Conservation (phyloP, 2,888 invertebrate species). For the Hipparchia semele region DNA sequence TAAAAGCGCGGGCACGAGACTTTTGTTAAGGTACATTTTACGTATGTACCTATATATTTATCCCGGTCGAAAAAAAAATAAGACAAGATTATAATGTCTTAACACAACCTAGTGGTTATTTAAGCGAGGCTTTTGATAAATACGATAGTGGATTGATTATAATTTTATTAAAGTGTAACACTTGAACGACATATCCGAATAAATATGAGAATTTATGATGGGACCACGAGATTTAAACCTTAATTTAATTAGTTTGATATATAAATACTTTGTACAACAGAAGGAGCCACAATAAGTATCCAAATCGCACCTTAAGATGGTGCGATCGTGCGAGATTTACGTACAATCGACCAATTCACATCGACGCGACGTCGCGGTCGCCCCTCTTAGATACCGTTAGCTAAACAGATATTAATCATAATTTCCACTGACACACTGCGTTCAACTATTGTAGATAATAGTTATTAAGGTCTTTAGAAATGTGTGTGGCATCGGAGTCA, state of each 20-base stretch:
- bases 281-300: too few relatives aligned
- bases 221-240: too few relatives aligned
- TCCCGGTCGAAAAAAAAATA: not conserved
- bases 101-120: too few relatives aligned
- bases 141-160: too few relatives aligned
- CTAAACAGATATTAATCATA: conserved; percentile 82
- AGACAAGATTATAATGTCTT: not conserved
- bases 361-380: conserved; percentile 38
- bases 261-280: too few relatives aligned
- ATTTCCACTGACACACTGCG: conserved; percentile 77
- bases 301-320: conserved; percentile 24
- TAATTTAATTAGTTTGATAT: too few relatives aligned
- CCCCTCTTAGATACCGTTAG: conserved; percentile 66
- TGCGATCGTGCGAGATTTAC: conserved; percentile 49
- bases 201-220: not conserved
- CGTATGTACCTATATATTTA: too few relatives aligned
- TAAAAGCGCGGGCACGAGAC: conserved; percentile 17
- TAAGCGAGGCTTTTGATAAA: not conserved
- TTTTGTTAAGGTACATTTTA: not conserved
- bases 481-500: conserved; percentile 74
- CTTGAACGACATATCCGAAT: too few relatives aligned
- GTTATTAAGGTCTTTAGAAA: conserved; percentile 74
- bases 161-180: too few relatives aligned
- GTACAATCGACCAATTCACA: conserved; percentile 41
- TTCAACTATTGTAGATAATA: conserved; percentile 76